A percentile compares a stretch with the other conserved stretches of the same genome.
phyloP scores from a whole-genome alignment of 2,888 invertebrate species.

The Ectemnius continuus region DNA sequence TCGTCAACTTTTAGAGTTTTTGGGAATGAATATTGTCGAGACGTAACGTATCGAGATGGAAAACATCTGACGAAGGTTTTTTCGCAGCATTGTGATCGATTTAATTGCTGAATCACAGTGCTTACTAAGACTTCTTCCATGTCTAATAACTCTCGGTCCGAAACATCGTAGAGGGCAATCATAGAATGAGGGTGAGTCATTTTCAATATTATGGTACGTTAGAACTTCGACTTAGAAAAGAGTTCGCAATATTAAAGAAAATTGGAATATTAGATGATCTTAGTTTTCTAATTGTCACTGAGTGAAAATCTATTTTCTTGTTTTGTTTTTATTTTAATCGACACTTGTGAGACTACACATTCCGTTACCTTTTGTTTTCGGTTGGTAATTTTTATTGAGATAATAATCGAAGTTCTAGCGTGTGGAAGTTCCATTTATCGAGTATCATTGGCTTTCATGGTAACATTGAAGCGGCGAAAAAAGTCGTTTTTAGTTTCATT shows the following conservation, averaged over 20 bases:
- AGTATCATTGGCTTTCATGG: neutral
- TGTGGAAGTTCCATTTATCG: neutral
- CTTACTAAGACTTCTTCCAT: too few relatives aligned
- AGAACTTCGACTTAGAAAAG: neutral
- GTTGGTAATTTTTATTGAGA: neutral
- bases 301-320: neutral
- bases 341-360: neutral
- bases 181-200: too few relatives aligned
- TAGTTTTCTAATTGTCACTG: neutral
- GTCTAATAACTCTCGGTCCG: too few relatives aligned
- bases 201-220: neutral
- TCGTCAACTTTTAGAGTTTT: too few relatives aligned
- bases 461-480: neutral
- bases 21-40: too few relatives aligned
- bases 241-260: neutral
- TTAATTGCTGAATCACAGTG: too few relatives aligned
- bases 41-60: too few relatives aligned
- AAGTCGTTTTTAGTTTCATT: neutral
- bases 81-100: too few relatives aligned
- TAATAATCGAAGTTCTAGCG: neutral
- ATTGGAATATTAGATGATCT: neutral
- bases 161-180: too few relatives aligned
- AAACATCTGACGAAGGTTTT: too few relatives aligned
- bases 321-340: neutral
- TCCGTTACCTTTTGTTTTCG: conserved; percentile 2